These are phyloP conservation scores for Oscheius sp. DNA, from an alignment of 2,888 invertebrate species.

Conservation along the genomic window DNA sequence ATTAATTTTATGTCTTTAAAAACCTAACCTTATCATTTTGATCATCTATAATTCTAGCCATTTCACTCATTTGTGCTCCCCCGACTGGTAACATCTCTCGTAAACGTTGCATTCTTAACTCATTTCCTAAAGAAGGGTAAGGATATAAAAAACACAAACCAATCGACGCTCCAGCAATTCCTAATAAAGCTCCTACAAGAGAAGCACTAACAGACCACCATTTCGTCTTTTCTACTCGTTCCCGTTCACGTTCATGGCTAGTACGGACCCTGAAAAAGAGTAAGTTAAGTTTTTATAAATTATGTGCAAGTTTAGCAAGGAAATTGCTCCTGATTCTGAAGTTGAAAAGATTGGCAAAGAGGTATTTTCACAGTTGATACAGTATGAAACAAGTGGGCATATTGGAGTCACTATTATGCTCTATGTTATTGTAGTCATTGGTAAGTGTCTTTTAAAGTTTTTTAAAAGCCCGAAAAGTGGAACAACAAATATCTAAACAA, in stretches of 20 bases:
- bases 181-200: constrained; percentile 77
- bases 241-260: constrained; percentile 84
- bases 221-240: constrained; percentile 84
- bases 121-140: constrained; percentile 47
- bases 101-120: constrained; percentile 62
- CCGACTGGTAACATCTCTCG: constrained; percentile 60
- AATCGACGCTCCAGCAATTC: constrained; percentile 75
- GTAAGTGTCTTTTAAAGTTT: not conserved
- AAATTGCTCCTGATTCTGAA: not conserved
- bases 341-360: not conserved
- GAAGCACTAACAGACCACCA: constrained; percentile 84
- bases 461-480: not conserved
- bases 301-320: not conserved
- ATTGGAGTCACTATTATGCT: constrained; percentile 2
- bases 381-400: constrained; percentile 1
- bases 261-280: constrained; percentile 76
- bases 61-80: constrained; percentile 45
- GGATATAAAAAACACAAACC: constrained; percentile 25
- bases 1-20: not conserved
- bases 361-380: not conserved
- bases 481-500: not conserved
- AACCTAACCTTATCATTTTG: constrained; percentile 47
- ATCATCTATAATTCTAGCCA: constrained; percentile 50
- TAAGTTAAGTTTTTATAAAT: not conserved
- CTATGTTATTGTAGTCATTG: not conserved